phyloP scores from a whole-genome alignment of 2,113 vertebrate genomes.

The Gobius niger region DNA sequence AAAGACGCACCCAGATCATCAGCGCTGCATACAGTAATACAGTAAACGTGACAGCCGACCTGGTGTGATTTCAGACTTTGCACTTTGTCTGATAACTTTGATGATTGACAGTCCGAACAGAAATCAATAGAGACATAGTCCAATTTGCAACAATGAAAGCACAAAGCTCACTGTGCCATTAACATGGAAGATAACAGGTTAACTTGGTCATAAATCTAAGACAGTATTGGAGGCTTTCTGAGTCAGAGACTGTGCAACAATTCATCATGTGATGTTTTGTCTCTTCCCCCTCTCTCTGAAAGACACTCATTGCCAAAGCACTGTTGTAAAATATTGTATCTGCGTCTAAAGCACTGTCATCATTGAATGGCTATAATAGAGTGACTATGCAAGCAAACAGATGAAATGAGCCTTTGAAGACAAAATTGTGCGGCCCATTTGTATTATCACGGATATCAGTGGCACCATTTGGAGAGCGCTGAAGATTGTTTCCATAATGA shows the following conservation, averaged over 20 bases:
- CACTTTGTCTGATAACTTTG: constrained; percentile 40
- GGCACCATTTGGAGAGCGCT: constrained; percentile 40
- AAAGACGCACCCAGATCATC: constrained; percentile 42
- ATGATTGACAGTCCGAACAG: constrained; percentile 17
- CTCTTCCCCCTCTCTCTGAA: constrained; percentile 13
- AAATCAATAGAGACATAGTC: constrained; percentile 7
- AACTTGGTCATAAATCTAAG: background rate
- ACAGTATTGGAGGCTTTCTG: constrained; percentile 20
- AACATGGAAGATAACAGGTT: background rate
- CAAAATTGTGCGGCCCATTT: constrained; percentile 14
- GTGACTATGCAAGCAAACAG: constrained; percentile 17
- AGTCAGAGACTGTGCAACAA: constrained; percentile 55
- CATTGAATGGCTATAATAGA: background rate
- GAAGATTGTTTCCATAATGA: constrained; percentile 57
- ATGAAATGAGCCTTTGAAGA: constrained; percentile 29
- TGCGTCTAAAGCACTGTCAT: constrained; percentile 15
- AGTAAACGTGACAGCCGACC: constrained; percentile 26
- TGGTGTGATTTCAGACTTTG: constrained; percentile 57
- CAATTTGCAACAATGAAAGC: constrained; percentile 37
- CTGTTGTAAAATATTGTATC: constrained; percentile 26
- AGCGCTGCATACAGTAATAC: background rate
- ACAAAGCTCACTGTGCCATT: constrained; percentile 7
- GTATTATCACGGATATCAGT: constrained; percentile 48
- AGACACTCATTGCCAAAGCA: constrained; percentile 33
- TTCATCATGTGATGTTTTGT: constrained; percentile 60